Base-by-base conservation (phyloP, 2,113 vertebrate species). In the Ailuropoda melanoleuca region DNA sequence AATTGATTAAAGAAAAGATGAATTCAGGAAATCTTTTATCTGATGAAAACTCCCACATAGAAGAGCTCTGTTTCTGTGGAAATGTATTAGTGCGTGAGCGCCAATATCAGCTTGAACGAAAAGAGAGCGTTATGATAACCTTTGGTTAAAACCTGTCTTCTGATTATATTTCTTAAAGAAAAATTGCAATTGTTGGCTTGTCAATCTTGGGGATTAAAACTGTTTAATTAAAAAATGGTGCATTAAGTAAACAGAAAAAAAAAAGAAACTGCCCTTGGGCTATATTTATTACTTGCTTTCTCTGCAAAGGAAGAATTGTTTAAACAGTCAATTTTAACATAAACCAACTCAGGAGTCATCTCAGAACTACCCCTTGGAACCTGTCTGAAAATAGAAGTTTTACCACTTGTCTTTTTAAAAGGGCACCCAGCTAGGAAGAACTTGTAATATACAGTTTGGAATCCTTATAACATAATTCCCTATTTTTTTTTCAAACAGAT, bases 341-440 rank as follows among this genome's bases (percentile, higher is more conserved):
- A 94, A 92, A 74, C 43, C 46, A 88, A 85, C 55, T 53, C 55
- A 81, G 80, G 75, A 92, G 37, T 55, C 56, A 48, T 74, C 68
- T 72, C 48, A 84, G 46, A 75, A 83, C 31, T 75, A 62, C 55
- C 55, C 7, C n/a, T 62, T 58, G 64, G 78, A 85, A 62, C 19
- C 19, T 77, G 7, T 81, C 77, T 92, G 72, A 55, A 84, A 97
- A 92, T 50, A 95, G 64, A 93, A 95, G 58, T 82, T 92, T 91
- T 90, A 95, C 46, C 84, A 78, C 60, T 86, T 90, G 48, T 81
- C 75, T 94, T 96, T 72, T 86, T 29, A 46, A 89, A 95, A 90
- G 34, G 56, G 11, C 21, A 34, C 13, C 62, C 53, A 85, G 39
- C 8, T 26, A 58, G 53, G 55, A 66, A 74, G 62, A 88, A 62